phyloP scores from a whole-genome alignment of 2,888 invertebrate genomes.

The Apodemia duryi region DNA sequence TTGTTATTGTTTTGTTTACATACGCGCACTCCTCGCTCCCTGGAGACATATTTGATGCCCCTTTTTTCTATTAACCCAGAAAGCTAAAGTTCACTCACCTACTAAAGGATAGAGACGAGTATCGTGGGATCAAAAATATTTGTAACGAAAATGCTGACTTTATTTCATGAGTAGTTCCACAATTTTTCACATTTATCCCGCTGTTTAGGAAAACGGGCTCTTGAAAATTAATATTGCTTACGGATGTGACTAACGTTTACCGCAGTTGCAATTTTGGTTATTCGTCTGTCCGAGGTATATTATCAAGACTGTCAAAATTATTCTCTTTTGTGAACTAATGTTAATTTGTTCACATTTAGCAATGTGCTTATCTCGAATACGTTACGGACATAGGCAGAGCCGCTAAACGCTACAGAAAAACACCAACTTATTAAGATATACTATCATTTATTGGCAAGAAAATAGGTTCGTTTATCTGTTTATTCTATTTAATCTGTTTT shows the following conservation, averaged over 20 bases:
- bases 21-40: conserved; percentile 34
- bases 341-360: too few species aligned
- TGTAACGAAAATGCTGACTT: conserved; percentile 17
- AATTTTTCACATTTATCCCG: neutral
- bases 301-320: too few species aligned
- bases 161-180: conserved; percentile 5
- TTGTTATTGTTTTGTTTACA: conserved; percentile 36
- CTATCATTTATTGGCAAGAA: too few species aligned
- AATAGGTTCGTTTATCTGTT: too few species aligned
- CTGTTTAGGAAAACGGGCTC: neutral
- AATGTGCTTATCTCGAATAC: too few species aligned
- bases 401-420: too few species aligned
- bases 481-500: too few species aligned
- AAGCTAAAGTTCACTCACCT: conserved; percentile 36
- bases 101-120: conserved; percentile 32
- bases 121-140: conserved; percentile 22
- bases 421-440: too few species aligned
- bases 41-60: conserved; percentile 34
- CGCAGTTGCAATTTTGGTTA: neutral
- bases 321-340: too few species aligned
- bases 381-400: too few species aligned
- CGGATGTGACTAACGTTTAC: neutral
- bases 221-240: neutral
- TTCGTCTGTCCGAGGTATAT: neutral
- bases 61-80: conserved; percentile 37